A percentile compares a stretch with the other conserved stretches of the same genome.
phyloP scores from a whole-genome alignment of 30 jellyfish, hydroid and myxozoan genomes.

The Pelagia noctiluca region DNA sequence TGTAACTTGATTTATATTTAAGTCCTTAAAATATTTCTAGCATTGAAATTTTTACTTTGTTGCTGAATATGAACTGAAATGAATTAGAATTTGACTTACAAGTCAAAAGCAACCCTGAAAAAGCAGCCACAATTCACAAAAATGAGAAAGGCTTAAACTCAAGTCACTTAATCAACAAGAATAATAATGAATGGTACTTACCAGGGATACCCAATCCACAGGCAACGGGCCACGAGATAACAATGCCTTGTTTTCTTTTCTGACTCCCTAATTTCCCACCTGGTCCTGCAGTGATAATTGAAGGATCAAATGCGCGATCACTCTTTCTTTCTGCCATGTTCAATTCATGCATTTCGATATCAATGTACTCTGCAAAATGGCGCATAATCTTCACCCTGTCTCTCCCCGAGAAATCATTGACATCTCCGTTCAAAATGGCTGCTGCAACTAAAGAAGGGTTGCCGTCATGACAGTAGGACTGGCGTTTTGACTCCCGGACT shows the following conservation, averaged over 20 bases:
- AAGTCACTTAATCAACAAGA: too few relatives aligned
- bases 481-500: constrained; percentile 34
- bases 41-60: not conserved
- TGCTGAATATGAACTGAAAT: not conserved
- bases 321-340: constrained; percentile 68
- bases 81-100: too few relatives aligned
- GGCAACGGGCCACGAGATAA: constrained; percentile 75
- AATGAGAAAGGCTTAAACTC: too few relatives aligned
- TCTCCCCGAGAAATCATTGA: constrained; percentile 42
- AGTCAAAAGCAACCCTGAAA: too few relatives aligned
- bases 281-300: constrained; percentile 90
- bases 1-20: too few relatives aligned
- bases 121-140: too few relatives aligned
- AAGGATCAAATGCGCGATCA: constrained; percentile 32
- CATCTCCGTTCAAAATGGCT: constrained; percentile 74
- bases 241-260: constrained; percentile 73
- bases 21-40: too few relatives aligned
- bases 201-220: constrained; percentile 90
- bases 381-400: constrained; percentile 63
- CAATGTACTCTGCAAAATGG: constrained; percentile 73
- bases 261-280: constrained; percentile 75
- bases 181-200: constrained; percentile 27
- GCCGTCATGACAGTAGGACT: constrained; percentile 50
- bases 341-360: constrained; percentile 61
- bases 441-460: constrained; percentile 75